Evolutionary conservation across 2,797 vertebrate species (phyloP), one percentile per base, ranked within the genome.

Genomic region (Coregonus suidteri): DNA sequence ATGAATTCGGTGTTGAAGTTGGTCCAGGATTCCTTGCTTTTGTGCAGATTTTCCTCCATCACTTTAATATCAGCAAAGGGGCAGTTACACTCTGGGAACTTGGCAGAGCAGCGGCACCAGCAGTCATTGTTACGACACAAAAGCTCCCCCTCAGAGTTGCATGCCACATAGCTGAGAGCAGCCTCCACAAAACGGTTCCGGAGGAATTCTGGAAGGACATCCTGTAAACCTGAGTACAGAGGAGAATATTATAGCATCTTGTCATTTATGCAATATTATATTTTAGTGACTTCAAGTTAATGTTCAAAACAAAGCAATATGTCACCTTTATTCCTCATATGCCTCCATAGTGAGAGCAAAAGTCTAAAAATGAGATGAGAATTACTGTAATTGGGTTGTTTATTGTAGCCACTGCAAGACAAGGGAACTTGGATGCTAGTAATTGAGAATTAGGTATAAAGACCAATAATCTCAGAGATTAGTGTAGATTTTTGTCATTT

Each of bases 141-240:
- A 77, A 99, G 91, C 90, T 98, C 96, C 0, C 98, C 98, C 69
- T 97, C 96, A 0, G 97, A 98, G 93, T 97, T 95, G 86, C 98
- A 99, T 0, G 97, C 97, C 83, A 99, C 96, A n/a, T 99, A 99
- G 93, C 97, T 98, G 88, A 99, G 96, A 0, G 98, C 98, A 0
- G 98, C 98, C 0, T 95, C 94, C 90, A 99, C 98, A 5, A 98
- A 99, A 16, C 96, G 94, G 84, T 94, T 94, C 20, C 95, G 95
- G 73, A 99, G 92, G 88, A 98, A 96, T 81, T 95, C 94, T 0
- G 98, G 98, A 20, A 99, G 94, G 86, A 99, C 95, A 15, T 94
- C 96, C 91, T 99, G 98, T 76, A 99, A 92, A 79, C 98, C 98
- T 99, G 59, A 9, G 20, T 64, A 20, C 56, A 59, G 59, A 64